Percentiles rank a stretch among this genome's conserved stretches.
Conservation (phyloP, 2,888 invertebrate species). For the Plagiodera versicolora region DNA sequence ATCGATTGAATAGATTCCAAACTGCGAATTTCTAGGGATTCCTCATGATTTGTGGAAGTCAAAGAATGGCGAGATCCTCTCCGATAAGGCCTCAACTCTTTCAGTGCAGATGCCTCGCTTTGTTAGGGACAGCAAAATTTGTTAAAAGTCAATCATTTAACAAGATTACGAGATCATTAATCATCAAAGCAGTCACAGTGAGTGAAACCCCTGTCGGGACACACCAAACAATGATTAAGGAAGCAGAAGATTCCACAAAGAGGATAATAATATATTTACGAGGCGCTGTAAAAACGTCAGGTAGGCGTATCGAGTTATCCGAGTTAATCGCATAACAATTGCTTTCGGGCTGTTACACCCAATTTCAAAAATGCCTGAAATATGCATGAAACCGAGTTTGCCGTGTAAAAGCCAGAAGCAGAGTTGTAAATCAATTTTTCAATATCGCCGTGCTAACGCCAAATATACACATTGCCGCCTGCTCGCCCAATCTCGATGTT, state of each 20-base stretch:
- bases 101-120: too few species aligned
- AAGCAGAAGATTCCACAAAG: slow-evolving; percentile 23
- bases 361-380: slow-evolving; percentile 38
- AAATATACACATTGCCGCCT: slow-evolving; percentile 36
- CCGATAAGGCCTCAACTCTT: too few species aligned
- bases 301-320: slow-evolving; percentile 11
- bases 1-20: too few species aligned
- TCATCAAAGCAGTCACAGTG: slow-evolving; percentile 17
- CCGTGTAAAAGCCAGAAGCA: slow-evolving; percentile 33
- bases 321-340: slow-evolving; percentile 31
- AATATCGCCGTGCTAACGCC: slow-evolving; percentile 39
- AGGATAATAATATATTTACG: slow-evolving; percentile 23
- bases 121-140: neutral
- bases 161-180: slow-evolving; percentile 27
- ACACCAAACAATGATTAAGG: slow-evolving; percentile 22
- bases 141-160: slow-evolving; percentile 15
- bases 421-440: slow-evolving; percentile 40
- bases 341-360: slow-evolving; percentile 22
- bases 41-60: too few species aligned
- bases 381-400: slow-evolving; percentile 44
- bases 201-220: slow-evolving; percentile 23
- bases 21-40: too few species aligned
- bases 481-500: slow-evolving; percentile 14
- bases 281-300: slow-evolving; percentile 14
- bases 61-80: too few species aligned